Percentiles rank a stretch among this genome's conserved stretches.
These are phyloP conservation scores for Panurus biarmicus DNA, from an alignment of 2,113 vertebrate species.

Conservation along the genomic window DNA sequence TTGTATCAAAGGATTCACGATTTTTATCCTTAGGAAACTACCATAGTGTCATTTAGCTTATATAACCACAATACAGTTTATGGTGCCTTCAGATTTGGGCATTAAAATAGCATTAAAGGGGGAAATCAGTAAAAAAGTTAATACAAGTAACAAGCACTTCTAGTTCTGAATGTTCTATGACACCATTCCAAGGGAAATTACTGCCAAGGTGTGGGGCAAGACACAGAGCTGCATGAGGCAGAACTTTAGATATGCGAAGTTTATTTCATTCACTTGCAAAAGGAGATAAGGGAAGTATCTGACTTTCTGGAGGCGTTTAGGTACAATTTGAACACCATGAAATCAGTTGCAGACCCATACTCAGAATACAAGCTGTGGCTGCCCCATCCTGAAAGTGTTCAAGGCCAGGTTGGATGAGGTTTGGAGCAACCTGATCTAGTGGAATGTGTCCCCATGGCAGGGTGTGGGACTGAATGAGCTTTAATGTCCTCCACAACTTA, in stretches of 20 bases:
- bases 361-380: not conserved
- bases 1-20: not conserved
- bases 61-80: not conserved
- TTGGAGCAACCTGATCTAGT: not conserved
- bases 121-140: not conserved
- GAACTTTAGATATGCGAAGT: not conserved
- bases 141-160: not conserved
- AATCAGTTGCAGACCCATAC: not conserved
- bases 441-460: not conserved
- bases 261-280: not conserved
- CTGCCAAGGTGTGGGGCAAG: not conserved
- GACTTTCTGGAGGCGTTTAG: not conserved
- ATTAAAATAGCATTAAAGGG: not conserved
- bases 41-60: not conserved
- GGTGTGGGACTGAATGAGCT: not conserved
- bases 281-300: not conserved
- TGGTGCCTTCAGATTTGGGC: not conserved
- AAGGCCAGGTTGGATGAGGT: not conserved
- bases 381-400: not conserved
- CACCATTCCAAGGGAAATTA: not conserved
- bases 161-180: not conserved
- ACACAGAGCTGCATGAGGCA: not conserved
- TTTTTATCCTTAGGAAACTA: not conserved
- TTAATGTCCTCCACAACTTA: not conserved
- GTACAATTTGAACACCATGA: not conserved